These are phyloP conservation scores for Sphaerodactylus townsendi DNA, from an alignment of 2,113 vertebrate genomes.

Conservation along the genomic window DNA sequence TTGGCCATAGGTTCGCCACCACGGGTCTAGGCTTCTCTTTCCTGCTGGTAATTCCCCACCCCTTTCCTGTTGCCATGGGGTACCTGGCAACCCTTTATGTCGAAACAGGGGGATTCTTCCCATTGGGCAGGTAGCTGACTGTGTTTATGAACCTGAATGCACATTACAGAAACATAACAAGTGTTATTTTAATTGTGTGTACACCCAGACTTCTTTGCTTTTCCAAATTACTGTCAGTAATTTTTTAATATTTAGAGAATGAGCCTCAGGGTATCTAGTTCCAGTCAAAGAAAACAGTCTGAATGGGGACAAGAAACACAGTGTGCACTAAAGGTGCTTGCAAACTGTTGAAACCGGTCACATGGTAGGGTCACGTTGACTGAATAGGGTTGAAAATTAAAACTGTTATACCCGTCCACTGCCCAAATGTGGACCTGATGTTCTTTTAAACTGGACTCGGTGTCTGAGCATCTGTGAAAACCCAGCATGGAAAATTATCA, in stretches of 20 bases:
- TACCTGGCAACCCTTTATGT: too few species aligned
- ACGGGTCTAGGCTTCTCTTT: too few species aligned
- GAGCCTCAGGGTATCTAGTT: background rate
- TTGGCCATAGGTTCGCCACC: too few species aligned
- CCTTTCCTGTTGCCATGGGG: too few species aligned
- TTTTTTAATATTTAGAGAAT: background rate
- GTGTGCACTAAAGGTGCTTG: too few species aligned
- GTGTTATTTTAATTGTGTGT: too few species aligned
- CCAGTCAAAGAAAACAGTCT: background rate
- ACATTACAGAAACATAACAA: too few species aligned
- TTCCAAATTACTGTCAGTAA: background rate
- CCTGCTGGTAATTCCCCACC: too few species aligned
- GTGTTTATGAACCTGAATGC: background rate
- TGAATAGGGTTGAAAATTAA: background rate
- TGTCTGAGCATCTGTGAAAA: background rate
- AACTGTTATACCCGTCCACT: background rate
- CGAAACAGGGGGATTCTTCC: too few species aligned
- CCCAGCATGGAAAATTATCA: background rate
- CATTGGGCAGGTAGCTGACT: background rate
- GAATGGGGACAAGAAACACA: background rate
- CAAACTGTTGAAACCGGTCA: background rate
- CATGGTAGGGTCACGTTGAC: background rate
- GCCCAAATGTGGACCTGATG: background rate
- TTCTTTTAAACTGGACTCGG: background rate
- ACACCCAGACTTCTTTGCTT: background rate